phyloP scores from a whole-genome alignment of 1,140 invertebrate species.

The Drosophila azteca region DNA sequence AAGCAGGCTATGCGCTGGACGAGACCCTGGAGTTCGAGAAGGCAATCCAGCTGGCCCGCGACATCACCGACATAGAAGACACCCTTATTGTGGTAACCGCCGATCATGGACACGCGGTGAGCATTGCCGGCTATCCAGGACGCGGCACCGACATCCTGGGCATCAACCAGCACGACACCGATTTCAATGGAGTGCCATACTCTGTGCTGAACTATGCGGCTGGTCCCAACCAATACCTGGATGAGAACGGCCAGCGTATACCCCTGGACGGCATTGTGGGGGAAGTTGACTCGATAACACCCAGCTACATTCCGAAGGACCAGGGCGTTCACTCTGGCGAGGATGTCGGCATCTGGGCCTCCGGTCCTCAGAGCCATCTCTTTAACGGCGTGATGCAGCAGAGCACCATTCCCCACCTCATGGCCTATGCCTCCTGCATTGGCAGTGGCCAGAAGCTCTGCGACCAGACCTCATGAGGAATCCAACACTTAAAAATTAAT shows the following conservation, averaged over 20 bases:
- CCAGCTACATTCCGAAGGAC: constrained; percentile 82
- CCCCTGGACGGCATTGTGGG: constrained; percentile 49
- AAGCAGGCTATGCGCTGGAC: constrained; percentile 87
- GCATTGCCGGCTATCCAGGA: constrained; percentile 88
- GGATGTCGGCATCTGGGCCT: constrained; percentile 88
- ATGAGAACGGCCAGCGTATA: constrained; percentile 59
- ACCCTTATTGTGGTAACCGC: constrained; percentile 89
- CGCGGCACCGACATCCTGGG: constrained; percentile 89
- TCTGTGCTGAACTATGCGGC: constrained; percentile 88
- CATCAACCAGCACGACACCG: constrained; percentile 59
- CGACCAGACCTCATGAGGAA: neutral
- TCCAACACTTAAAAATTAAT: neutral
- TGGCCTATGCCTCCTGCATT: constrained; percentile 88
- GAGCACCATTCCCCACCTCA: constrained; percentile 89
- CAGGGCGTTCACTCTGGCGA: constrained; percentile 88
- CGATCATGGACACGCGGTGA: constrained; percentile 89
- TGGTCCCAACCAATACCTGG: constrained; percentile 85
- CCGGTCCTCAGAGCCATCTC: constrained; percentile 86
- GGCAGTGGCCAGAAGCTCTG: constrained; percentile 76
- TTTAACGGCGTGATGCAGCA: constrained; percentile 91
- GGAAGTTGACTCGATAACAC: constrained; percentile 75
- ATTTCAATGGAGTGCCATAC: constrained; percentile 85
- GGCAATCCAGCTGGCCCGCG: constrained; percentile 86
- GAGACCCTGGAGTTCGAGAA: constrained; percentile 88
- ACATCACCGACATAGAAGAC: constrained; percentile 86